These are phyloP conservation scores for Macrotrachela quadricornifera DNA, from an alignment of 1,140 invertebrate genomes.

Conservation along the genomic window DNA sequence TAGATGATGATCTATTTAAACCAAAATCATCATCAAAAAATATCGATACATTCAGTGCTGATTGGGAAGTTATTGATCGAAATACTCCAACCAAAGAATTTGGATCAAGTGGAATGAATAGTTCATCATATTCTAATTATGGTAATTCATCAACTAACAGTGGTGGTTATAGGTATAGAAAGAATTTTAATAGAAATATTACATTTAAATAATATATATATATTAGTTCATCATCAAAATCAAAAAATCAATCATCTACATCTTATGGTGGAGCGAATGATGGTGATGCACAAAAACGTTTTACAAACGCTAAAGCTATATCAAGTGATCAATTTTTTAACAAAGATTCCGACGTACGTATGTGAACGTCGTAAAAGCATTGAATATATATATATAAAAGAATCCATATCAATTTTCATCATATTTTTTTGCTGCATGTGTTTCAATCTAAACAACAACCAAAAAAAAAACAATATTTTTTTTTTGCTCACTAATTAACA, in stretches of 20 bases:
- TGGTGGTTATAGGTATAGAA: background rate
- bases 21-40: background rate
- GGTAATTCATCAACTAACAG: too few relatives aligned
- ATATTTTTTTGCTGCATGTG: too few relatives aligned
- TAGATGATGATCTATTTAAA: background rate
- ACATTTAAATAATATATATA: background rate
- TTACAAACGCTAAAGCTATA: conserved; percentile 83
- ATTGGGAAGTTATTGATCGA: background rate
- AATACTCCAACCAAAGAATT: background rate
- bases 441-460: too few relatives aligned
- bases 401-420: too few relatives aligned
- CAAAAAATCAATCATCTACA: background rate
- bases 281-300: conserved; percentile 60
- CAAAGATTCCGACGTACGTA: too few relatives aligned
- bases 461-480: too few relatives aligned
- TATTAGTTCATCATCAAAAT: background rate
- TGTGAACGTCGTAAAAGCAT: too few relatives aligned
- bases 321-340: conserved; percentile 64
- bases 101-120: background rate
- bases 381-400: too few relatives aligned
- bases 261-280: background rate
- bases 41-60: background rate
- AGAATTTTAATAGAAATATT: background rate
- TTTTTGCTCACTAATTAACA: too few relatives aligned
- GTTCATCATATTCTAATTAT: too few relatives aligned